A percentile compares a stretch with the other conserved stretches of the same genome.
Evolutionary conservation across 2,888 invertebrate species (phyloP).

Genomic region (Drosophila fungiperda): DNA sequence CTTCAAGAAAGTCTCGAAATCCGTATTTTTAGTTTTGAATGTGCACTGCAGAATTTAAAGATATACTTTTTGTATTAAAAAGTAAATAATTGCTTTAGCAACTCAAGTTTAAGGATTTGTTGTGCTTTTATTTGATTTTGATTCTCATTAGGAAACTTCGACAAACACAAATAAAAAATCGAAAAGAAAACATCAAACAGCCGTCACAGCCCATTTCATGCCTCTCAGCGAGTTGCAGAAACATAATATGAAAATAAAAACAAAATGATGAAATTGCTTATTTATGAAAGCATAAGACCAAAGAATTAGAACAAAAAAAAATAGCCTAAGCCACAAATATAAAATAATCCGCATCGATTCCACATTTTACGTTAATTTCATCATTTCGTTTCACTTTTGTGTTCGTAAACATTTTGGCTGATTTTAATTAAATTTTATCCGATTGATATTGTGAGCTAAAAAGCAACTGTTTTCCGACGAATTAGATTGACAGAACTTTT

Average conservation of each 20-base stretch:
- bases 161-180: not conserved
- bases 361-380: not conserved
- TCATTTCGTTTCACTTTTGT: not conserved
- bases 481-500: slow-evolving; percentile 20
- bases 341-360: not conserved
- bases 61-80: no score
- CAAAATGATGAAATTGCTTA: not conserved
- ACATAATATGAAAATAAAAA: not conserved
- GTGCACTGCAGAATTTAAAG: not conserved
- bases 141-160: not conserved
- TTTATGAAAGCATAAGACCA: not conserved
- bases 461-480: not conserved
- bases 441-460: not conserved
- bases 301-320: not conserved
- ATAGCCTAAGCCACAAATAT: not conserved
- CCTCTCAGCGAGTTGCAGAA: not conserved
- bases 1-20: not conserved
- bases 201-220: not conserved
- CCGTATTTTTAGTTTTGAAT: not conserved
- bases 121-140: slow-evolving; percentile 1
- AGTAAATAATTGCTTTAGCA: not conserved
- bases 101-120: not conserved
- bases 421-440: not conserved
- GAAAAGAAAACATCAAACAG: not conserved
- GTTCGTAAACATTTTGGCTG: not conserved